A percentile compares a stretch with the other conserved stretches of the same genome.
phyloP scores from a whole-genome alignment of 2,888 invertebrate genomes.

The Iselma pallidipennis region DNA sequence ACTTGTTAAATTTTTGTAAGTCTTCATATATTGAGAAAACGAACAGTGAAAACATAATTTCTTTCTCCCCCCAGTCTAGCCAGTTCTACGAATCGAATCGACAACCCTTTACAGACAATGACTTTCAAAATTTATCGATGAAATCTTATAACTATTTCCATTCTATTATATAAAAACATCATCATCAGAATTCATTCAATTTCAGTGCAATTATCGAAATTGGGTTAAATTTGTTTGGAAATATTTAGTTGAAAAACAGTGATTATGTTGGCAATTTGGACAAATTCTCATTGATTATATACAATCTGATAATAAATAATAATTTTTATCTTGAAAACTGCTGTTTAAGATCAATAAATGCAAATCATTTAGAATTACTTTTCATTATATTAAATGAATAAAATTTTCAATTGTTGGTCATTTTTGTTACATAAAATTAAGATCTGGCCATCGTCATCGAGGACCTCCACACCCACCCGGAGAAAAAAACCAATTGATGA shows the following conservation, averaged over 20 bases:
- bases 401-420: background rate
- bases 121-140: background rate
- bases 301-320: background rate
- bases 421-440: background rate
- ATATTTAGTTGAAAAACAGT: constrained; percentile 17
- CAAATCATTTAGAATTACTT: background rate
- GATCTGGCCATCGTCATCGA: background rate
- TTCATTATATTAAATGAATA: background rate
- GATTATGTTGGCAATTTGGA: background rate
- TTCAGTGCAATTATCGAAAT: constrained; percentile 28
- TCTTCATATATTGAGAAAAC: background rate
- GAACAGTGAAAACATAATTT: background rate
- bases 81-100: no score
- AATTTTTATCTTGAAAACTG: background rate
- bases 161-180: background rate
- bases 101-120: background rate
- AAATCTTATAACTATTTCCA: background rate
- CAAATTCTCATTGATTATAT: background rate
- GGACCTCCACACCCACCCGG: background rate
- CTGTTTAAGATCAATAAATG: background rate
- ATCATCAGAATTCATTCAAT: background rate
- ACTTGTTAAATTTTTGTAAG: constrained; percentile 1
- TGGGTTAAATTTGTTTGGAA: constrained; percentile 30
- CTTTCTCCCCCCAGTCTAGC: no score
- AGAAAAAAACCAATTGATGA: background rate